A percentile compares a stretch with the other conserved stretches of the same genome.
Conservation (phyloP, 2,888 invertebrate species). For the Eupithecia pulchellata region DNA sequence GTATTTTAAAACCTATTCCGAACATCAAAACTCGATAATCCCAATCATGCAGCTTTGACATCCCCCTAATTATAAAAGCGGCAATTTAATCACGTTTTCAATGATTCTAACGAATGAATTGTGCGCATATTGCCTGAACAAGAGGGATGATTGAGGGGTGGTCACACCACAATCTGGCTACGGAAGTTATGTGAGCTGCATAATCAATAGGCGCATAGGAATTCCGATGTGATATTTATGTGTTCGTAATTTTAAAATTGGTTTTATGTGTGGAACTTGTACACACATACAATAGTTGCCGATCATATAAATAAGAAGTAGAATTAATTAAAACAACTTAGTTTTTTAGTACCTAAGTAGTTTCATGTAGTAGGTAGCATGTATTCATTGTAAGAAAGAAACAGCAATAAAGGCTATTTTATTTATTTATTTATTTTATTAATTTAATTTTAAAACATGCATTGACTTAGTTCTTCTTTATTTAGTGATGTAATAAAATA, state of each 20-base stretch:
- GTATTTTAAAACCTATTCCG: constrained; percentile 1
- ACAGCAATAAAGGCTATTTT: too few relatives aligned
- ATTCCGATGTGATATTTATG: constrained; percentile 43
- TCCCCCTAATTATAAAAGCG: constrained; percentile 34
- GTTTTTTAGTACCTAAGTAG: too few relatives aligned
- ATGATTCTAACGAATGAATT: constrained; percentile 62
- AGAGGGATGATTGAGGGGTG: constrained; percentile 65
- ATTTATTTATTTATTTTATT: too few relatives aligned
- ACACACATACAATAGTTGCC: too few relatives aligned
- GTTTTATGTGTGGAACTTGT: too few relatives aligned
- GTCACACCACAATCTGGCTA: constrained; percentile 53
- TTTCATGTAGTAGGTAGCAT: too few relatives aligned
- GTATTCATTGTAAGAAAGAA: too few relatives aligned
- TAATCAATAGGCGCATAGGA: constrained; percentile 50
- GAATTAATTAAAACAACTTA: too few relatives aligned
- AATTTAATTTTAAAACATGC: constrained; percentile 10
- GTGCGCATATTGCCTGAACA: constrained; percentile 61
- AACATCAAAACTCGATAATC: constrained; percentile 17
- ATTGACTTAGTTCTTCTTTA: not conserved
- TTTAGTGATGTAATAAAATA: too few relatives aligned
- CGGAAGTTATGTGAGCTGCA: constrained; percentile 57
- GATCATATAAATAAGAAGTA: too few relatives aligned
- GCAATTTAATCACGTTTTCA: constrained; percentile 43
- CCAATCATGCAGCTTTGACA: constrained; percentile 31
- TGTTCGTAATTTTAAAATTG: constrained; percentile 23